Percentiles rank a stretch among this genome's conserved stretches.
Conservation (phyloP, 1,140 invertebrate species). For the Hesperophylax magnus region DNA sequence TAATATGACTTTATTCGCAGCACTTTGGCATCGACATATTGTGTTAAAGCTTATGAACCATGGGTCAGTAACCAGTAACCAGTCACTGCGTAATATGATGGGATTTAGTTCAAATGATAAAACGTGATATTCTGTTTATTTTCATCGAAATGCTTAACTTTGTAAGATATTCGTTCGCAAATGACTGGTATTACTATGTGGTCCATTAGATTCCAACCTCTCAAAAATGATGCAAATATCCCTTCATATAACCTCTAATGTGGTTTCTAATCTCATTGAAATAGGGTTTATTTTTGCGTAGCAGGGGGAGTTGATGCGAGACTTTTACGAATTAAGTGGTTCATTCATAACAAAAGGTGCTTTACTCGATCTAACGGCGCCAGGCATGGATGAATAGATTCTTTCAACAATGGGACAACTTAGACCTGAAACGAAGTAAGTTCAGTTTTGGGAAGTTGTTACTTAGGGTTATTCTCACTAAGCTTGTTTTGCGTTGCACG, state of each 20-base stretch:
- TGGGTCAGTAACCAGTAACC: no score
- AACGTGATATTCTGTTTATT: no score
- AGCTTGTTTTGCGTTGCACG: no score
- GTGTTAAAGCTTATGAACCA: no score
- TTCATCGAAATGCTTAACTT: background rate
- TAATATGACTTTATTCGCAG: no score
- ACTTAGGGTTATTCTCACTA: no score
- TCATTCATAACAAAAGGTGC: constrained; percentile 38
- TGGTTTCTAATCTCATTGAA: background rate
- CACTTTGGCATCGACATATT: no score
- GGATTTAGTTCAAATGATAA: no score
- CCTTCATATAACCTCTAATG: background rate
- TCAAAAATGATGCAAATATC: no score
- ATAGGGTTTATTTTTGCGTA: background rate
- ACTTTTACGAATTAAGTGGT: constrained; percentile 16
- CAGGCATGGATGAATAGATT: constrained; percentile 43
- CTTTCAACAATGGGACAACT: constrained; percentile 21
- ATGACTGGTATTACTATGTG: background rate
- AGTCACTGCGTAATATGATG: no score
- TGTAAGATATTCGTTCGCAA: background rate
- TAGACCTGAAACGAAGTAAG: background rate
- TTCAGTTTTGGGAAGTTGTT: no score
- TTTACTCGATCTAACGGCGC: constrained; percentile 41
- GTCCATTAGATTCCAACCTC: constrained; percentile 3
- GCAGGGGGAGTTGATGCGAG: background rate